Percentiles rank a stretch among this genome's conserved stretches.
phyloP scores from a whole-genome alignment of 2,888 invertebrate genomes.

The Tachystola acroxantha region DNA sequence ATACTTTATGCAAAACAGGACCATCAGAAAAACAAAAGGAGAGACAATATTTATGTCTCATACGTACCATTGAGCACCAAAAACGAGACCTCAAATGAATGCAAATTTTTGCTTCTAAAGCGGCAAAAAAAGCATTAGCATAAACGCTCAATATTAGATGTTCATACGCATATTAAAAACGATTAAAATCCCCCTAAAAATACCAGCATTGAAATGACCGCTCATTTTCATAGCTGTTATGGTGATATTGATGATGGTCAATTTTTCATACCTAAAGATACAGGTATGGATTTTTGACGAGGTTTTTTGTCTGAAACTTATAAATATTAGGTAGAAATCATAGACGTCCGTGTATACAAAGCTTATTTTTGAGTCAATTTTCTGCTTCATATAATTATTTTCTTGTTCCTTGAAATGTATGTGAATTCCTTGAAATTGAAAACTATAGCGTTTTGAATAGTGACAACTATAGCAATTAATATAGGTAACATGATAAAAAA shows the following conservation, averaged over 20 bases:
- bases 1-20: constrained; percentile 37
- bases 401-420: no score
- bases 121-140: constrained; percentile 41
- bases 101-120: constrained; percentile 38
- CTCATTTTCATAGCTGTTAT: constrained; percentile 14
- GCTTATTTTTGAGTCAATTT: no score
- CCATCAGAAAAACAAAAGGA: constrained; percentile 31
- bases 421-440: no score
- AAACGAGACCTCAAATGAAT: constrained; percentile 45
- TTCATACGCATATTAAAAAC: constrained; percentile 40
- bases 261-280: constrained; percentile 18
- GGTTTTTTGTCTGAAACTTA: no score
- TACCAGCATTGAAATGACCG: constrained; percentile 18
- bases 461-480: no score
- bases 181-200: constrained; percentile 24
- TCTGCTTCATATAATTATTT: no score
- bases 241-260: constrained; percentile 12
- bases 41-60: constrained; percentile 47
- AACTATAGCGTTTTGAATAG: no score
- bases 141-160: constrained; percentile 43
- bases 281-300: no score
- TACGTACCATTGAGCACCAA: constrained; percentile 47
- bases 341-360: no score
- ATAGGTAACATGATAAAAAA: no score
- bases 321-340: no score